Evolutionary conservation across 2,113 vertebrate species (phyloP), one percentile per base, ranked within the genome.

Genomic region (Geococcyx californianus): DNA sequence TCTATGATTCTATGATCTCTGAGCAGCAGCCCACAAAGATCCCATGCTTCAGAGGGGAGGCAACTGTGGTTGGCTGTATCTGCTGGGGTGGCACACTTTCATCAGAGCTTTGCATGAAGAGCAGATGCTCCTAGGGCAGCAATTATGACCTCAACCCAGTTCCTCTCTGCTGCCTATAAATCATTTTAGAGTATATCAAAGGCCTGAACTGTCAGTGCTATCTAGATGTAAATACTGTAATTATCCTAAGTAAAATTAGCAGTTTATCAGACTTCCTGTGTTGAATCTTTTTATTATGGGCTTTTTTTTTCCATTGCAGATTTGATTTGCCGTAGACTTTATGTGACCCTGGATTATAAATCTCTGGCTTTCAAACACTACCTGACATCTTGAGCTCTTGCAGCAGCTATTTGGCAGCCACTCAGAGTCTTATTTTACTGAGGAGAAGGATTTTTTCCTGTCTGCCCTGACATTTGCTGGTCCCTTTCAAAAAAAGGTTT

Each of bases 241-340:
- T 96, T 94, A 92, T 58, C n/a, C 64, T 89, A 84, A 91, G 87
- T 87, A 82, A 96, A 96, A 94, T 92, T 72, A 97, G 73, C 75
- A 92, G 80, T 93, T 96, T 89, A 72, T 93, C 89, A 44, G 80
- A 90, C 89, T 96, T 95, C 89, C 93, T 94, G 76, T 75, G 49
- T 60, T 44, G 89, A 79, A 82, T 89, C 86, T 92, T 94, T 77
- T 91, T 84, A 94, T 94, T 89, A 91, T 14, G 59, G 44, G 13
- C 2, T 31, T 51, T 73, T 42, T 67, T 84, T 90, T 84, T 73
- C 16, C 16, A 36, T 79, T 80, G 81, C 60, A 94, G 56, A 94
- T 96, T 94, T 94, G 93, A 87, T 96, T 96, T 96, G 62, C 87
- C 28, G 1, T 33, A 64, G 80, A 75, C 60, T 7, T 86, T 59